Evolutionary conservation across 2,888 invertebrate species (phyloP).

Genomic region (Auanema freiburgensis): DNA sequence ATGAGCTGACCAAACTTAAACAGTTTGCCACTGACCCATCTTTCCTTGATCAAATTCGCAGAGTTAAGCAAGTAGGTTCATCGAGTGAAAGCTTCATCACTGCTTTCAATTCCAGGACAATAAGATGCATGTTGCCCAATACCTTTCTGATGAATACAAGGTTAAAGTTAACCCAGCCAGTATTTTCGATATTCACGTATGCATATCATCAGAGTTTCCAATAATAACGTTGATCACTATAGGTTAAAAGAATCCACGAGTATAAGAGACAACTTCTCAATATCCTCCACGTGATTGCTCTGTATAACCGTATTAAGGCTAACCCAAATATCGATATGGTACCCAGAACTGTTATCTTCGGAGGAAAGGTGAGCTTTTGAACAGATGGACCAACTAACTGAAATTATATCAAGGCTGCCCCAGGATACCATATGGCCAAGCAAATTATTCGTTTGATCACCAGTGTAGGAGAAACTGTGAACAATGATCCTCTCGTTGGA

Average conservation of each 20-base stretch:
- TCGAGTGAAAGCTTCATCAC: too few species aligned
- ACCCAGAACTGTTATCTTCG: slow-evolving; percentile 94
- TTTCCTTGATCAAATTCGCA: slow-evolving; percentile 86
- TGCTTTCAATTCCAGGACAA: slow-evolving; percentile 77
- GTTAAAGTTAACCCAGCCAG: slow-evolving; percentile 88
- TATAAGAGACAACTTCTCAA: slow-evolving; percentile 97
- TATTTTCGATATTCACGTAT: slow-evolving; percentile 84
- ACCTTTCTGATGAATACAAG: slow-evolving; percentile 85
- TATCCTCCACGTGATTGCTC: slow-evolving; percentile 80
- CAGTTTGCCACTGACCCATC: slow-evolving; percentile 82
- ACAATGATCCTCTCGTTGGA: slow-evolving; percentile 97
- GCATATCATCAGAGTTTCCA: too few species aligned
- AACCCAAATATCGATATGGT: slow-evolving; percentile 83
- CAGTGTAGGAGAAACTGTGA: slow-evolving; percentile 86
- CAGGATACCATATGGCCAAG: slow-evolving; percentile 96
- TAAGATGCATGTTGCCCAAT: slow-evolving; percentile 83
- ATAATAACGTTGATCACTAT: slow-evolving; percentile 66
- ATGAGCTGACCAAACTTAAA: slow-evolving; percentile 81
- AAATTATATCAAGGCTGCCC: slow-evolving; percentile 77
- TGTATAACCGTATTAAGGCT: slow-evolving; percentile 96
- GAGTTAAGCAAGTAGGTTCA: slow-evolving; percentile 79
- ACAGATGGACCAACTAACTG: not conserved
- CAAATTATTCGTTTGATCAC: slow-evolving; percentile 96
- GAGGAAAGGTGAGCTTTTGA: slow-evolving; percentile 67
- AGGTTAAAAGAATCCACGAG: slow-evolving; percentile 98